Evolutionary conservation across 92 coral and sea anemone species (phyloP), one percentile per base, ranked within the genome.

Genomic region (Zoanthus gigantus): DNA sequence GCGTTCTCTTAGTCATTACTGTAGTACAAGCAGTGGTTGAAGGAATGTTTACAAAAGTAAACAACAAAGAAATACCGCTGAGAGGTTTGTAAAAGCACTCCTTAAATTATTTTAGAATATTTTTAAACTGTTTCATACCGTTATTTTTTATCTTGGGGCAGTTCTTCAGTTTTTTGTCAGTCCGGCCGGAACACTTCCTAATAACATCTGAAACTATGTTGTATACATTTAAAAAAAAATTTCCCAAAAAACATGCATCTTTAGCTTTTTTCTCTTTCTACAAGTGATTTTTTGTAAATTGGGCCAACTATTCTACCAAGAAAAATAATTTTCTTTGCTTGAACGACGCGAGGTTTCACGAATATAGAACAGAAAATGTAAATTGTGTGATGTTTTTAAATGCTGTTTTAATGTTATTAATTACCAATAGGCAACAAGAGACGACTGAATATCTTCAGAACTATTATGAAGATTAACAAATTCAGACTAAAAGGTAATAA

Each of bases 381-480:
- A 37, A 37, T 37, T 37, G 42, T 37, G 4, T 2, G 4, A 37
- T 37, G 42, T 37, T 37, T 37, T 37, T 37, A 37, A 4, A 37
- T 37, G 42, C 42, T 37, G 42, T 37, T 37, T 37, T 37, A 37
- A 37, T 37, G 42, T 31, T 54, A 14, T 46, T 78, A 32, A 78
- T 16, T 7, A 28, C 29, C 32, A 6, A 79, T 74, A 81, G 85
- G 85, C 74, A 29, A 18, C 12, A 14, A 54, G 74, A 44, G 85
- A 66, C 72, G 75, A 45, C 60, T 15, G 8, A 80, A 58, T 66
- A 81, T 81, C 17, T 81, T 81, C 60, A 81, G 85, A 68, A 81
- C 48, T 17, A 66, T 81, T 18, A 81, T 65, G 75, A 81, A 15
- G 65, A 60, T 23, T 0, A 81, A 81, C 85, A 81, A 65, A 74